These are phyloP conservation scores for Neostethus bicornis DNA, from an alignment of 2,797 vertebrate species.

Conservation along the genomic window DNA sequence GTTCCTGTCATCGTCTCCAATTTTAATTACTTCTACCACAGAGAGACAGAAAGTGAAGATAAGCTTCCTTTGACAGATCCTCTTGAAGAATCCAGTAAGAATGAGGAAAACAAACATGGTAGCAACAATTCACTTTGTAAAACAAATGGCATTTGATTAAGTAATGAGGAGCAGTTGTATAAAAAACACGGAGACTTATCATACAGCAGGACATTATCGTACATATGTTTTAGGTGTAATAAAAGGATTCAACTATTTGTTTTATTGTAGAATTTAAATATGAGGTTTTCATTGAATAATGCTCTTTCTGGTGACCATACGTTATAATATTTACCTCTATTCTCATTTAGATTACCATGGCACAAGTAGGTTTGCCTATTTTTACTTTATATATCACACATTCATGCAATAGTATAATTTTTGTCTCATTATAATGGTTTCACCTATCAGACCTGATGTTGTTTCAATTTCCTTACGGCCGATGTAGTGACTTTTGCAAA, in stretches of 20 bases:
- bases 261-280: conserved; percentile 4
- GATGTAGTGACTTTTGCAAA: background rate
- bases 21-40: conserved; percentile 98
- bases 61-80: conserved; percentile 80
- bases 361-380: conserved; percentile 8
- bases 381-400: conserved; percentile 1
- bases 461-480: conserved; percentile 5
- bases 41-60: conserved; percentile 93
- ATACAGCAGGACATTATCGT: background rate
- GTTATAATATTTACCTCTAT: conserved; percentile 48
- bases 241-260: background rate
- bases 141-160: conserved; percentile 81
- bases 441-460: conserved; percentile 13
- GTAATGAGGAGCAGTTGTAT: conserved; percentile 65
- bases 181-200: conserved; percentile 13
- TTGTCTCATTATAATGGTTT: conserved; percentile 19
- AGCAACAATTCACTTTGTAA: conserved; percentile 87
- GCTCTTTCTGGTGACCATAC: conserved; percentile 34
- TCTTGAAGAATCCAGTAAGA: conserved; percentile 74
- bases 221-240: background rate
- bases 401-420: conserved; percentile 1
- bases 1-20: conserved; percentile 98
- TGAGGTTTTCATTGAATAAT: conserved; percentile 24
- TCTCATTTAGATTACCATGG: conserved; percentile 14
- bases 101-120: conserved; percentile 62